Evolutionary conservation across 2,888 invertebrate species (phyloP), one percentile per base, ranked within the genome.

Genomic region (Agrotis clavis): DNA sequence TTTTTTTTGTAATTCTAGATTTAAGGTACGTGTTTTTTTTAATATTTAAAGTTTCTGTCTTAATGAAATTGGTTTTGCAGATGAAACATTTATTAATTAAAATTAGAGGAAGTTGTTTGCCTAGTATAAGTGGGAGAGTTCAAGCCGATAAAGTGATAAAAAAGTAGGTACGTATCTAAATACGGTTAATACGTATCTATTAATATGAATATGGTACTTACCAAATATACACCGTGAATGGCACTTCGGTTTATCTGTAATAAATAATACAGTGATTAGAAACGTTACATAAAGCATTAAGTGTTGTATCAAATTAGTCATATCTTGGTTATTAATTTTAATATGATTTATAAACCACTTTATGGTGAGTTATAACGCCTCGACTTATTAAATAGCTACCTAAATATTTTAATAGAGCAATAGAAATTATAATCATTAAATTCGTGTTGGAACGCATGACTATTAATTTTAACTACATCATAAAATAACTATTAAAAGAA

Each of bases 241-340:
- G 56, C 48, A 70, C 60, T 65, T 68, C 48, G 19, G 61, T 62
- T 11, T 56, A 79, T 54, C 84, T 84, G 84, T n/a, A 82, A 82
- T 21, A 56, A 81, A 68, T 57, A 67, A 59, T 41, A 51, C 16
- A n/a, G 14, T 45, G n/a, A 60, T 83, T 80, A 83, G 61, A 56
- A 30, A 50, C 4, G 13, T 19, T 13, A 16, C 9, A n/a, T 57
- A 19, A 5, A 13, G 11, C 19, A 47, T 50, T 53, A 53, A 1
- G 2, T 67, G 1, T 19, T 14, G 14, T 47, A n/a, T 56, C 1
- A 53, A 72, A 25, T 54, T 21, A 51, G 11, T 25, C 0, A 35
- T 21, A n/a, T 35, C 13, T 54, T 41, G 18, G 21, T 64, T 1
- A 50, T 41, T 61, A 18, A 48, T 75, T 67, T 21, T 2, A 2